These are phyloP conservation scores for Notarius lentiginosus DNA, from an alignment of 2,113 vertebrate species.

Conservation along the genomic window DNA sequence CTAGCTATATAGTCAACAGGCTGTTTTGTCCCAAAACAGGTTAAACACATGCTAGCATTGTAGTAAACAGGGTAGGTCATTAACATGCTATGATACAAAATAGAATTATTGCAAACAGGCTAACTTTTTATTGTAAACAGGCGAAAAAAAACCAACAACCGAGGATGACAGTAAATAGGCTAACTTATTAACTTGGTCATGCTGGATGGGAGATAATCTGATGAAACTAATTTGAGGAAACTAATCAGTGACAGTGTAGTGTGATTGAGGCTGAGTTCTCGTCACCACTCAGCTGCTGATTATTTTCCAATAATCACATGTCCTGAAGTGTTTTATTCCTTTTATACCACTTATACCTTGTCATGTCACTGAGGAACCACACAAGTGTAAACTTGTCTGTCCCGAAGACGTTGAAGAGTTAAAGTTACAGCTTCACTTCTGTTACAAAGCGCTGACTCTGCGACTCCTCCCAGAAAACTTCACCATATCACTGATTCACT, in stretches of 20 bases:
- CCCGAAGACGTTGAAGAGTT: background rate
- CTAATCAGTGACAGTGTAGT: too few relatives aligned
- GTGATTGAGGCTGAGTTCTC: too few relatives aligned
- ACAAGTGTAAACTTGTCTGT: background rate
- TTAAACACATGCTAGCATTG: background rate
- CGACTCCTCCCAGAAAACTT: too few relatives aligned
- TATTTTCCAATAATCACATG: background rate
- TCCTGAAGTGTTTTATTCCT: background rate
- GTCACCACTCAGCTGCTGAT: background rate
- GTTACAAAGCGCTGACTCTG: too few relatives aligned
- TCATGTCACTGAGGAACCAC: background rate
- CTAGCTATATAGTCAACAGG: background rate
- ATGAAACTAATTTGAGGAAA: background rate
- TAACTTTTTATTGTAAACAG: background rate
- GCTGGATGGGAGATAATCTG: background rate
- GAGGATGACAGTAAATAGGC: background rate
- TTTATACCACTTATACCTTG: background rate
- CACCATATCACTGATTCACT: too few relatives aligned
- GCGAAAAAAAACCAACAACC: background rate
- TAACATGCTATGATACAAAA: background rate
- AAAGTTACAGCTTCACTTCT: too few relatives aligned
- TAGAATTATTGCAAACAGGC: background rate
- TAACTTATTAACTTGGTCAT: background rate
- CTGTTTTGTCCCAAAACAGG: too few relatives aligned
- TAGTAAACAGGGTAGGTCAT: background rate